Conservation (phyloP, 2,888 invertebrate species). For the Gryllus longicercus region DNA sequence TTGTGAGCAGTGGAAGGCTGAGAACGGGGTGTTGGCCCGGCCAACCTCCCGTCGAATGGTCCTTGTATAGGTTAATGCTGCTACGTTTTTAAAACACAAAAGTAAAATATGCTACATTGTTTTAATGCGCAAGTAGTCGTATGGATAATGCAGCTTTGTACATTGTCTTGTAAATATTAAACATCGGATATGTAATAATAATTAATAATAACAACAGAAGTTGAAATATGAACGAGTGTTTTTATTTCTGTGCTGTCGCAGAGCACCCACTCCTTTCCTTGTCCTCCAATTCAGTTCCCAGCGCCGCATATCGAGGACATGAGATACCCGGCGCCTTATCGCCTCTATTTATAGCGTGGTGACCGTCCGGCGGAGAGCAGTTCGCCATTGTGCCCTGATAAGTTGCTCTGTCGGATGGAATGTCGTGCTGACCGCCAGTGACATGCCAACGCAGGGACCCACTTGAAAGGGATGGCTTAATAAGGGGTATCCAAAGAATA, state of each 20-base stretch:
- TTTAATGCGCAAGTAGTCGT: slow-evolving; percentile 32
- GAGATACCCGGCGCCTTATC: neutral
- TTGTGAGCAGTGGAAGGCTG: slow-evolving; percentile 26
- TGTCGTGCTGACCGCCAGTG: too few relatives aligned
- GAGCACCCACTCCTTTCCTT: neutral
- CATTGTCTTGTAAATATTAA: slow-evolving; percentile 37
- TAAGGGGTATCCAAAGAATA: too few relatives aligned
- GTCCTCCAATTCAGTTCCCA: neutral
- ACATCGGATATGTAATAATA: slow-evolving; percentile 37
- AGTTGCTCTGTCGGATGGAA: too few relatives aligned
- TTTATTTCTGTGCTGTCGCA: neutral
- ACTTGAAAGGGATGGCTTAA: too few relatives aligned
- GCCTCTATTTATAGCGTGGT: neutral
- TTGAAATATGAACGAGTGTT: neutral
- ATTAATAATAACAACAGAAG: slow-evolving; percentile 33
- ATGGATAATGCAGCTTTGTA: slow-evolving; percentile 37
- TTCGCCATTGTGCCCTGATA: too few relatives aligned
- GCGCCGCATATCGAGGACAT: neutral
- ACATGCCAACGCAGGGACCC: too few relatives aligned
- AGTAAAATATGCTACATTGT: slow-evolving; percentile 31
- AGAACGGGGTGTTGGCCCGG: slow-evolving; percentile 4
- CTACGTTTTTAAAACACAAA: slow-evolving; percentile 22
- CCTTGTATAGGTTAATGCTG: slow-evolving; percentile 33
- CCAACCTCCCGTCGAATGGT: slow-evolving; percentile 31
- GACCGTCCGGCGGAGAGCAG: neutral